A percentile compares a stretch with the other conserved stretches of the same genome.
phyloP scores from a whole-genome alignment of 2,113 vertebrate species.

The Pituophis catenifer region DNA sequence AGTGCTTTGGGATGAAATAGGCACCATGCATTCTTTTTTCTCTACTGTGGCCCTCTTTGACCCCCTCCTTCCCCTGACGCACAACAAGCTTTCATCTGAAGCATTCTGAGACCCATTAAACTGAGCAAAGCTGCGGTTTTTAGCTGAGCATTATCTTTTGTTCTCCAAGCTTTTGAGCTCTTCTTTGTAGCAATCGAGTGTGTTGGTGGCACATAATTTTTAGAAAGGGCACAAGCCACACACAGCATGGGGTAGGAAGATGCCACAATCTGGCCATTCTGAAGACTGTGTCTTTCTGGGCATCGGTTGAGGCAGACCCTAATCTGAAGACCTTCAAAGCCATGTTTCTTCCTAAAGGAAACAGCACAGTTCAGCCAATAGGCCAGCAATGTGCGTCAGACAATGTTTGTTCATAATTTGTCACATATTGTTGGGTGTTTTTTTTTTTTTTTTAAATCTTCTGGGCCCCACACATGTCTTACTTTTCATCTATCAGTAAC shows the following conservation, averaged over 20 bases:
- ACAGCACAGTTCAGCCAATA: not conserved
- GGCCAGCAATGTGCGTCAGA: not conserved
- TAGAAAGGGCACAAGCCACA: not conserved
- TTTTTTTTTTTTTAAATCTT: not conserved
- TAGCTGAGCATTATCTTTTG: not conserved
- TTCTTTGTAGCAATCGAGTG: slow-evolving; percentile 2
- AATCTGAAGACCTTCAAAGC: not conserved
- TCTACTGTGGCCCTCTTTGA: not conserved
- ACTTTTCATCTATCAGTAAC: not conserved
- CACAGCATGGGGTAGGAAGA: not conserved
- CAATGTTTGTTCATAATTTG: not conserved
- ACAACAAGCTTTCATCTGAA: slow-evolving; percentile 37
- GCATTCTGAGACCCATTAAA: not conserved
- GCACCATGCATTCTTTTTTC: not conserved
- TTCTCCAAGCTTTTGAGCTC: not conserved
- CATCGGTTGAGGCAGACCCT: not conserved
- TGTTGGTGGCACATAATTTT: not conserved
- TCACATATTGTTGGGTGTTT: not conserved
- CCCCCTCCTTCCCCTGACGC: not conserved
- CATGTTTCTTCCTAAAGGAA: not conserved
- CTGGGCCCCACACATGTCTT: not conserved
- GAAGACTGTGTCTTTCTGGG: not conserved
- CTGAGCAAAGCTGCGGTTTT: slow-evolving; percentile 8
- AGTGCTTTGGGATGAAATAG: slow-evolving; percentile 33
- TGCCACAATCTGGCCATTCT: not conserved